phyloP scores from a whole-genome alignment of 2,797 vertebrate genomes.

The Oreochromis grahami region DNA sequence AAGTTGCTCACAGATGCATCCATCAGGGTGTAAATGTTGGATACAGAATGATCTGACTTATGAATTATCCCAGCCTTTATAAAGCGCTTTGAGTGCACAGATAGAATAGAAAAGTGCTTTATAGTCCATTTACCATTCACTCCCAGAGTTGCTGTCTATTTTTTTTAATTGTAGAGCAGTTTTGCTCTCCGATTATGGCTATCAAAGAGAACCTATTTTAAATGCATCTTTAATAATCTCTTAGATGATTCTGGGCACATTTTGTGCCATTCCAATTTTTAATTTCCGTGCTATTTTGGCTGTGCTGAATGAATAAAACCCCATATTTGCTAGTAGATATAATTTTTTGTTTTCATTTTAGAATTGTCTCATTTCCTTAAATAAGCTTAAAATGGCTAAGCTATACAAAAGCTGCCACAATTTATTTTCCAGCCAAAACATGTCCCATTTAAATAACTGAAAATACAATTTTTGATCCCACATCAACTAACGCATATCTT shows the following conservation, averaged over 20 bases:
- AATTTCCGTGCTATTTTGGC: not conserved
- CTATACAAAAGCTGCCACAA: not conserved
- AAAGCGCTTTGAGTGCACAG: not conserved
- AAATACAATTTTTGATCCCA: not conserved
- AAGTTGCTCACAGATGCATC: not conserved
- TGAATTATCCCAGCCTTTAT: fast-evolving
- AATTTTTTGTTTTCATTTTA: not conserved
- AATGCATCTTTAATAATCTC: not conserved
- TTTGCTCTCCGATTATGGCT: not conserved
- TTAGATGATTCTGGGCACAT: not conserved
- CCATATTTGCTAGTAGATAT: not conserved
- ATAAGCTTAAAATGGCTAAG: not conserved
- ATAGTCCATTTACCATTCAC: not conserved
- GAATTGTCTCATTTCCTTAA: not conserved
- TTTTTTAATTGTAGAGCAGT: not conserved
- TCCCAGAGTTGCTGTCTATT: fast-evolving
- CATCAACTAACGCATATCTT: not conserved
- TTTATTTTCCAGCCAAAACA: not conserved
- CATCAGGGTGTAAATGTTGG: not conserved
- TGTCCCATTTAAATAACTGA: not conserved
- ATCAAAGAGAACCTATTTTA: not conserved
- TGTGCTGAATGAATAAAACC: fast-evolving
- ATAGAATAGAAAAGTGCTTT: not conserved
- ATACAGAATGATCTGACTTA: not conserved
- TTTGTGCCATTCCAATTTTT: not conserved